A percentile compares a stretch with the other conserved stretches of the same genome.
phyloP scores from a whole-genome alignment of 2,113 vertebrate species.

The Oreochromis aureus region DNA sequence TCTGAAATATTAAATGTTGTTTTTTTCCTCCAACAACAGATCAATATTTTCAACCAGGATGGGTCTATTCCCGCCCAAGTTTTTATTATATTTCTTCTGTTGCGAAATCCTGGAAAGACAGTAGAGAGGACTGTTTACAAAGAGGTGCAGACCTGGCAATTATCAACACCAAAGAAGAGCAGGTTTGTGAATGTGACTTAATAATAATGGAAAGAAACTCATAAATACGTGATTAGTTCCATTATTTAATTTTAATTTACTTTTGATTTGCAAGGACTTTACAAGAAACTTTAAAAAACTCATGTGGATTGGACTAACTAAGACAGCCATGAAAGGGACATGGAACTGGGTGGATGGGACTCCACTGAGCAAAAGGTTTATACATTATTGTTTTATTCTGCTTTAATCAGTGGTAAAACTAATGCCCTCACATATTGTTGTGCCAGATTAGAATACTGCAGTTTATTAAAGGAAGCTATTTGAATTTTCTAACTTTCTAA shows the following conservation, averaged over 20 bases:
- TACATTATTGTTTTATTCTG: background rate
- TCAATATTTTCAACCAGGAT: background rate
- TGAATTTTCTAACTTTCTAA: background rate
- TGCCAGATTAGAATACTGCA: background rate
- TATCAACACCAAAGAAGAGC: slow-evolving; percentile 26
- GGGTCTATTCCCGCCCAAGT: background rate
- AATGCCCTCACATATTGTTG: background rate
- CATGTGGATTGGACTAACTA: background rate
- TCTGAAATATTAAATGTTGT: background rate
- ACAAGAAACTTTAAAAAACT: background rate
- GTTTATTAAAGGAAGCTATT: background rate
- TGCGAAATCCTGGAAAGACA: background rate
- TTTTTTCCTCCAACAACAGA: background rate
- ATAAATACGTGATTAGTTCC: background rate
- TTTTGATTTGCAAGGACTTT: background rate
- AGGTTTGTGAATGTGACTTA: background rate
- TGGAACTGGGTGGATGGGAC: slow-evolving; percentile 22
- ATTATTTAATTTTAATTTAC: background rate
- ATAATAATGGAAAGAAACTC: background rate
- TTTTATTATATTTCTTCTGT: background rate
- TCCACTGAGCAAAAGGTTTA: background rate
- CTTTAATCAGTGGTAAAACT: background rate
- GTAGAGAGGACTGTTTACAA: background rate
- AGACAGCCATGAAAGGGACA: background rate
- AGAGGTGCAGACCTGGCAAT: slow-evolving; percentile 16